phyloP scores from a whole-genome alignment of 92 coral and sea anemone genomes.

The Isaurus tuberculatus region DNA sequence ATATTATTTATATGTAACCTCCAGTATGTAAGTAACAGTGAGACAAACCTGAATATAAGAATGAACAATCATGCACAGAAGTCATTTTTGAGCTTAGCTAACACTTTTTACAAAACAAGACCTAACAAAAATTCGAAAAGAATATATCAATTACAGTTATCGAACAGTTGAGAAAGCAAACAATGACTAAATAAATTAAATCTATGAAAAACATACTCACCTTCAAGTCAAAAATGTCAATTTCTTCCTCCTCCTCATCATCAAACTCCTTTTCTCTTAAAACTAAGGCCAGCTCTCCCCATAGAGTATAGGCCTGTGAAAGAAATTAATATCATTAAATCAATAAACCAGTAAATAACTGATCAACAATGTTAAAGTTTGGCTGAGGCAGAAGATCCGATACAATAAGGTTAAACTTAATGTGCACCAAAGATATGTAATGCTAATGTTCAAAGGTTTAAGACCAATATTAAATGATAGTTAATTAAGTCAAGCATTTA shows the following conservation, averaged over 20 bases:
- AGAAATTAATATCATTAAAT: not conserved
- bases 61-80: too few relatives aligned
- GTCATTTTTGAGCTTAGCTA: too few relatives aligned
- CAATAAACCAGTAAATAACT: not conserved
- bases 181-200: too few relatives aligned
- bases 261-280: slow-evolving; percentile 54
- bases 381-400: not conserved
- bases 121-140: too few relatives aligned
- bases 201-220: slow-evolving; percentile 4
- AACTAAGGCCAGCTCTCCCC: slow-evolving; percentile 55
- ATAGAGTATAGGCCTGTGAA: slow-evolving; percentile 25
- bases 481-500: not conserved
- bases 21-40: too few relatives aligned
- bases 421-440: not conserved
- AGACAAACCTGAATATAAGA: too few relatives aligned
- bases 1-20: too few relatives aligned
- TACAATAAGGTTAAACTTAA: not conserved
- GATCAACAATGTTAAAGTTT: not conserved
- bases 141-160: too few relatives aligned
- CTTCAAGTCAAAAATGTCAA: slow-evolving; percentile 55
- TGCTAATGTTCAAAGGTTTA: slow-evolving; percentile 13
- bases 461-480: not conserved
- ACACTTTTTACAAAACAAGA: too few relatives aligned
- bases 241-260: slow-evolving; percentile 50
- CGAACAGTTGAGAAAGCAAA: too few relatives aligned